These are phyloP conservation scores for Acanthosepion pharaonis DNA, from an alignment of 2,888 invertebrate genomes.

Conservation along the genomic window DNA sequence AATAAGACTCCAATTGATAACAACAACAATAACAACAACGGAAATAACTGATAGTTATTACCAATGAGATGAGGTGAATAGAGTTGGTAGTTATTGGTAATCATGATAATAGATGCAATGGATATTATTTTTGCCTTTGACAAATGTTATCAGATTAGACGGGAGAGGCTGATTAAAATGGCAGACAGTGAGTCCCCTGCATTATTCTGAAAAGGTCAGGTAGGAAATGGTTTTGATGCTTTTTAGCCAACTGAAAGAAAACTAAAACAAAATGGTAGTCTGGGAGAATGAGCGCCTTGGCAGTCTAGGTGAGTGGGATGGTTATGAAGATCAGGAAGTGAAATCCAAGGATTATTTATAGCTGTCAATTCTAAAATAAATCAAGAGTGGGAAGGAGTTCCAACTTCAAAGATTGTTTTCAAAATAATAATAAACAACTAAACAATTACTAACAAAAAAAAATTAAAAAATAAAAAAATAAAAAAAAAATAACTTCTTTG, in stretches of 20 bases:
- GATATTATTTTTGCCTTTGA: neutral
- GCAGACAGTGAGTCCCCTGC: neutral
- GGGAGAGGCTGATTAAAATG: neutral
- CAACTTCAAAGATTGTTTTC: neutral
- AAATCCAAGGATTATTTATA: neutral
- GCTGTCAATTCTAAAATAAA: neutral
- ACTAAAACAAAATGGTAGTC: neutral
- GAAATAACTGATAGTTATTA: neutral
- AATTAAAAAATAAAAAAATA: neutral
- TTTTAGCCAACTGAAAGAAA: neutral
- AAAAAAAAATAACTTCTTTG: neutral
- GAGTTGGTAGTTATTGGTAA: neutral
- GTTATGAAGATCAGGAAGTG: slow-evolving; percentile 9
- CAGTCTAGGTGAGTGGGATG: neutral
- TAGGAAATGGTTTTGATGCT: slow-evolving; percentile 16
- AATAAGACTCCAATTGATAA: neutral
- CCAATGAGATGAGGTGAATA: neutral
- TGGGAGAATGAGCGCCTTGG: neutral
- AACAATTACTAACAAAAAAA: neutral
- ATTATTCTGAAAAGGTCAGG: neutral
- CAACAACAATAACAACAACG: neutral
- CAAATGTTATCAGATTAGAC: neutral
- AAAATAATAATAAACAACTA: neutral
- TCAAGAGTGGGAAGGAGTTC: neutral
- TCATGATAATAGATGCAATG: neutral